Conservation (phyloP, 1,140 invertebrate species). For the Trissolcus basalis region DNA sequence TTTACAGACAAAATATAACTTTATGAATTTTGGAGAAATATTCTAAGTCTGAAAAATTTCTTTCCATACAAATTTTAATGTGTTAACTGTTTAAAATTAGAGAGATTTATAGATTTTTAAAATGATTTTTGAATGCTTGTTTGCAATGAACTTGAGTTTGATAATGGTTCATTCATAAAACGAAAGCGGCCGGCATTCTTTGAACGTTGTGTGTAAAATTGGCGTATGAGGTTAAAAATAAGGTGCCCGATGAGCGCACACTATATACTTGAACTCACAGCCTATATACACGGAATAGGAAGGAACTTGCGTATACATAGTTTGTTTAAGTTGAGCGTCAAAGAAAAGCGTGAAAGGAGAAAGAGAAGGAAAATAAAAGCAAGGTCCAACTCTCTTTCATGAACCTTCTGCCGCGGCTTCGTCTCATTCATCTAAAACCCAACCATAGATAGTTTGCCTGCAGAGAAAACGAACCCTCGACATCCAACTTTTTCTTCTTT, state of each 20-base stretch:
- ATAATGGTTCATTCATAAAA: slow-evolving; percentile 27
- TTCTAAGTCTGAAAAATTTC: too few relatives aligned
- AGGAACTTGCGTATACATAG: slow-evolving; percentile 30
- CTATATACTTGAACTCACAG: slow-evolving; percentile 21
- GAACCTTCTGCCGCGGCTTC: slow-evolving; percentile 49
- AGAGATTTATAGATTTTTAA: background rate
- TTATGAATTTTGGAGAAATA: too few relatives aligned
- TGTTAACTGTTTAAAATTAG: background rate
- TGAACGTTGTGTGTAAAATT: slow-evolving; percentile 34
- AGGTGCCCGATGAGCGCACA: slow-evolving; percentile 31
- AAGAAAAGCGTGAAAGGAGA: slow-evolving; percentile 45
- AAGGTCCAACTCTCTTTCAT: slow-evolving; percentile 44
- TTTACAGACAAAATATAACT: too few relatives aligned
- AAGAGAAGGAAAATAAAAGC: slow-evolving; percentile 45
- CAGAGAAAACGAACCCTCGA: slow-evolving; percentile 41
- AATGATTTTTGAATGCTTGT: background rate
- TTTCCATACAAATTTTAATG: background rate
- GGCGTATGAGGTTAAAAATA: slow-evolving; percentile 41
- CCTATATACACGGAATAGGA: slow-evolving; percentile 39
- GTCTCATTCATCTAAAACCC: slow-evolving; percentile 61
- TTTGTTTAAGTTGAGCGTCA: slow-evolving; percentile 39
- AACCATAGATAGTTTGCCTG: slow-evolving; percentile 34
- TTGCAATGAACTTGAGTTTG: slow-evolving; percentile 5
- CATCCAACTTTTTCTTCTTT: too few relatives aligned
- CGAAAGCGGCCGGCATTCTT: slow-evolving; percentile 33